Evolutionary conservation across 2,888 invertebrate genomes (phyloP), one percentile per base, ranked within the genome.

Genomic region (Thelaira solivaga): DNA sequence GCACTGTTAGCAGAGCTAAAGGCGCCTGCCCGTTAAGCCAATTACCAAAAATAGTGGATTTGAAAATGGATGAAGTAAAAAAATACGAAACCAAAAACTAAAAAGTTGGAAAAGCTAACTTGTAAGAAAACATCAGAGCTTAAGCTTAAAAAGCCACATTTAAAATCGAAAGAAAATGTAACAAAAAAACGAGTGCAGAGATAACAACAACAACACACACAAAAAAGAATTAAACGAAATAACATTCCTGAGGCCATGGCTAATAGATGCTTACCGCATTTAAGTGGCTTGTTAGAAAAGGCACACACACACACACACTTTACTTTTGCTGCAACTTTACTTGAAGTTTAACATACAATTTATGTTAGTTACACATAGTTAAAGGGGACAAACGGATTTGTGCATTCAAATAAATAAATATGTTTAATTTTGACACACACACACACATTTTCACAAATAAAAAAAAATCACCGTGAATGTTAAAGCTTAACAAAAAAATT

Each of bases 1-100:
- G 78, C 78, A 78, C 78, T 78, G 74, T 78, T 74, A 74, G 69
- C 78, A 78, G 78, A 78, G 78, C 78, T 55, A 65, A 74, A 74
- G 78, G 78, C 78, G 78, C 78, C 74, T 71, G 69, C 65, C 69
- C 49, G 74, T 62, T 65, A 69, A 74, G 65, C 78, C 78, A 78
- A 71, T 78, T 78, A 78, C 61, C 64, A 34, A 74, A 74, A 73
- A 55, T 39, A 55, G 55, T 47, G 4, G 10, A 13, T 13, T 11
- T 2, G 8, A 22, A 49, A 72, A 18, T 16, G 1, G 4, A 18
- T 29, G 29, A 61, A 57, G 31, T 16, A 41, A 31, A 6, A 18
- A 5, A 29, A 29, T 7, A 49, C 1, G 6, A 47, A 29, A 18
- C n/a, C n/a, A n/a, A n/a, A n/a, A n/a, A n/a, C n/a, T n/a, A n/a